phyloP scores from a whole-genome alignment of 1,140 invertebrate species.

The Nephila pilipes region DNA sequence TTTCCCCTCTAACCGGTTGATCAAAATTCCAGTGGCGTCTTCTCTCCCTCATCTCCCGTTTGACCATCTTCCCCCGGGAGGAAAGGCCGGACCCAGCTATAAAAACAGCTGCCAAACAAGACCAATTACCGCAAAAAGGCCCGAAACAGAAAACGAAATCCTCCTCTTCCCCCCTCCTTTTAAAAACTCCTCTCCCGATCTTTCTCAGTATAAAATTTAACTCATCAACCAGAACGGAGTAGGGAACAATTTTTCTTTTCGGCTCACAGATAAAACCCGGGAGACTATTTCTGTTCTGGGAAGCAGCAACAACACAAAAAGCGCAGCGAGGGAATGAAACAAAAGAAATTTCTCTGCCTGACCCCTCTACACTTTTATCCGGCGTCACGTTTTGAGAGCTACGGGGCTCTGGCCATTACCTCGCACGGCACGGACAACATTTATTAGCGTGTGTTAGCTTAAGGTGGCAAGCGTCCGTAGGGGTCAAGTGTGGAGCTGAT shows the following conservation, averaged over 20 bases:
- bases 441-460: conserved; percentile 76
- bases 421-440: conserved; percentile 71
- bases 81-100: conserved; percentile 1
- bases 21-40: conserved; percentile 17
- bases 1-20: not conserved
- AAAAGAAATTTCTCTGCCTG: conserved; percentile 5
- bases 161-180: not conserved
- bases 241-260: conserved; percentile 29
- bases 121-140: conserved; percentile 71
- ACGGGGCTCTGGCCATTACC: conserved; percentile 51
- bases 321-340: not conserved
- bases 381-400: conserved; percentile 46
- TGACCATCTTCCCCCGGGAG: conserved; percentile 1
- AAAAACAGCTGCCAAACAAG: conserved; percentile 70
- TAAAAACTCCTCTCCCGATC: conserved; percentile 59
- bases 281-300: conserved; percentile 25
- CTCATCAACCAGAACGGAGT: conserved; percentile 63
- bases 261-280: conserved; percentile 6
- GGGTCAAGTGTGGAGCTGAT: conserved; percentile 72
- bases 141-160: not conserved
- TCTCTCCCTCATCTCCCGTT: not conserved
- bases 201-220: conserved; percentile 69
- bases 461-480: conserved; percentile 71
- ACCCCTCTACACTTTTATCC: not conserved
- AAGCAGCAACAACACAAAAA: conserved; percentile 43